Conservation (phyloP, 2,113 vertebrate genomes). For the Emydura subglobosa region DNA sequence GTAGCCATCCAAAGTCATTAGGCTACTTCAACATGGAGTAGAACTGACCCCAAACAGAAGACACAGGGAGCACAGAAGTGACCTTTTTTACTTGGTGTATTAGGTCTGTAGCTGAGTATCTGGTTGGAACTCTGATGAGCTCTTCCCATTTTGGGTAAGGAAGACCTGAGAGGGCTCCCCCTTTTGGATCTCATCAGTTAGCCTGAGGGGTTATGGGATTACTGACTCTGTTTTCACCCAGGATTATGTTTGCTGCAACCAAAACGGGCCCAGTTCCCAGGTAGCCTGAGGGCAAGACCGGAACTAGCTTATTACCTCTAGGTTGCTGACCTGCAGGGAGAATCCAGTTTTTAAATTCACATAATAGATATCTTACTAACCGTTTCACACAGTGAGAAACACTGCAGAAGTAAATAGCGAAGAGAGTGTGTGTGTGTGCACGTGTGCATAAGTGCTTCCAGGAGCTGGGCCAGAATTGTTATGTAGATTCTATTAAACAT, state of each 20-base stretch:
- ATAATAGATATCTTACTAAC: constrained; percentile 46
- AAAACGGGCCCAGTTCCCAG: constrained; percentile 31
- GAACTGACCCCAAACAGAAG: not conserved
- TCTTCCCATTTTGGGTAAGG: not conserved
- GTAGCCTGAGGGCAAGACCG: constrained; percentile 53
- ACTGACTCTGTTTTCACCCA: constrained; percentile 15
- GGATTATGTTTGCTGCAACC: constrained; percentile 2
- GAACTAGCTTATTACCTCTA: rapidly evolving
- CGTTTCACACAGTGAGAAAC: constrained; percentile 9
- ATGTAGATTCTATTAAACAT: not conserved
- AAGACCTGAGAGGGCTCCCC: constrained; percentile 15
- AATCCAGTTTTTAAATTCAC: constrained; percentile 59
- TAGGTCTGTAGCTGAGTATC: not conserved
- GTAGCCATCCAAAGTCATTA: not conserved
- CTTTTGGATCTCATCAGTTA: constrained; percentile 40
- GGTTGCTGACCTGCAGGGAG: constrained; percentile 46
- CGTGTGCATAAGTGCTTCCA: constrained; percentile 14
- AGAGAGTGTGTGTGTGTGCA: not conserved
- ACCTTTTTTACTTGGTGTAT: not conserved
- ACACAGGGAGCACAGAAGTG: not conserved
- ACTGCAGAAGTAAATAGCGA: constrained; percentile 19
- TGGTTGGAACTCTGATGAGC: not conserved
- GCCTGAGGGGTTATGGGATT: constrained; percentile 33
- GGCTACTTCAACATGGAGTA: not conserved
- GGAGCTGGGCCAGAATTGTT: not conserved